Conservation (phyloP, 2,888 invertebrate genomes). For the Cacoxenus indagator region DNA sequence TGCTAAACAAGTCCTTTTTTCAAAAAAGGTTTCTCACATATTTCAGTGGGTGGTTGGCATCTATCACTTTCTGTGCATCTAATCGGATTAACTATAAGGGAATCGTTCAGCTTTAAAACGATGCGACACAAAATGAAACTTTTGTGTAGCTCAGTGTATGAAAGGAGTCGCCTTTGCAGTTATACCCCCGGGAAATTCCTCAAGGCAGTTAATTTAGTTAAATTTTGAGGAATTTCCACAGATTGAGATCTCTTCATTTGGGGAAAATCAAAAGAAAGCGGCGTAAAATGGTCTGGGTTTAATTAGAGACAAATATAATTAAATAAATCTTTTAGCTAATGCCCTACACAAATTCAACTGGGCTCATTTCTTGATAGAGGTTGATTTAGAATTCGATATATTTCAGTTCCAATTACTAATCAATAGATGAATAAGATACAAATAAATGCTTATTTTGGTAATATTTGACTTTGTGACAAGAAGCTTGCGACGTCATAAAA, state of each 20-base stretch:
- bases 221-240: no score
- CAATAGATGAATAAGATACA: neutral
- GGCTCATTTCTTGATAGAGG: no score
- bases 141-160: no score
- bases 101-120: neutral
- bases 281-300: neutral
- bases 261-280: neutral
- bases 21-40: neutral
- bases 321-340: neutral
- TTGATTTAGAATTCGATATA: no score
- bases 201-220: no score
- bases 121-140: neutral
- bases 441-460: neutral
- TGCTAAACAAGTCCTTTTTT: neutral
- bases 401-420: no score
- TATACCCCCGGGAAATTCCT: no score
- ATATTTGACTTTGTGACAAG: neutral
- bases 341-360: neutral
- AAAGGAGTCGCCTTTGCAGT: no score
- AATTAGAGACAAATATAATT: neutral
- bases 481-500: neutral
- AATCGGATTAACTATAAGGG: slow-evolving; percentile 1
- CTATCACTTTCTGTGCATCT: neutral
- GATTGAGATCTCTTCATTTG: no score
- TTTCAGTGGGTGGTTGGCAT: neutral